Conservation (phyloP, 2,113 vertebrate genomes). For the Xyliphius kryptos region DNA sequence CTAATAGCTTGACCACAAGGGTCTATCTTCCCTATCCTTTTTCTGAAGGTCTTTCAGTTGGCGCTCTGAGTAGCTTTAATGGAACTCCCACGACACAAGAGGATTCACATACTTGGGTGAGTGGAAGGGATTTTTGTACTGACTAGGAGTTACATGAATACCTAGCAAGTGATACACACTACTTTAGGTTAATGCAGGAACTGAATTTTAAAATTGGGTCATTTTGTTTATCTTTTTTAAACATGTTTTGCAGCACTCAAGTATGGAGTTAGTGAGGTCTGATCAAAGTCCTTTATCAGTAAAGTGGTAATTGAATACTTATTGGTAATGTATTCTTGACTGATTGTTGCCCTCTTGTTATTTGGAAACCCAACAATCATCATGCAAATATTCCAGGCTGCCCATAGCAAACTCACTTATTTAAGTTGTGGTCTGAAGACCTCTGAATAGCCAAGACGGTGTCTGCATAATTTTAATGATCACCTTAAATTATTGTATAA, state of each 20-base stretch:
- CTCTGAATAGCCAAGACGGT: conserved; percentile 44
- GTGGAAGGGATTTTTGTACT: conserved; percentile 64
- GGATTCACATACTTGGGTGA: conserved; percentile 63
- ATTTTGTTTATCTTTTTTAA: no score
- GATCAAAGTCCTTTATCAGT: no score
- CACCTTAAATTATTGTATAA: no score
- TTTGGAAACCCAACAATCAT: conserved; percentile 65
- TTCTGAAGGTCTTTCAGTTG: conserved; percentile 68
- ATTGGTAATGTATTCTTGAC: conserved; percentile 66
- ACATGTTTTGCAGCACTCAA: no score
- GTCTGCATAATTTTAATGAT: conserved; percentile 47
- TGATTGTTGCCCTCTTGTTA: conserved; percentile 60
- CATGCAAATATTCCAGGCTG: conserved; percentile 61
- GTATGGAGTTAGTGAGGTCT: no score
- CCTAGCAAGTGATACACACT: no score
- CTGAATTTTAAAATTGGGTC: background rate
- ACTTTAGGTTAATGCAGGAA: no score
- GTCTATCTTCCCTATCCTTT: conserved; percentile 69
- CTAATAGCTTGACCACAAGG: conserved; percentile 72
- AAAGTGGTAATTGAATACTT: conserved; percentile 59
- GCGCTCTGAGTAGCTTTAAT: conserved; percentile 62
- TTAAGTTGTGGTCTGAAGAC: conserved; percentile 51
- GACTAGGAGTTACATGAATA: conserved; percentile 41
- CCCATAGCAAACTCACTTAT: conserved; percentile 69
- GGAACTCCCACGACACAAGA: conserved; percentile 65